A percentile compares a stretch with the other conserved stretches of the same genome.
These are phyloP conservation scores for Stramonita haemastoma DNA, from an alignment of 2,888 invertebrate species.

Conservation along the genomic window DNA sequence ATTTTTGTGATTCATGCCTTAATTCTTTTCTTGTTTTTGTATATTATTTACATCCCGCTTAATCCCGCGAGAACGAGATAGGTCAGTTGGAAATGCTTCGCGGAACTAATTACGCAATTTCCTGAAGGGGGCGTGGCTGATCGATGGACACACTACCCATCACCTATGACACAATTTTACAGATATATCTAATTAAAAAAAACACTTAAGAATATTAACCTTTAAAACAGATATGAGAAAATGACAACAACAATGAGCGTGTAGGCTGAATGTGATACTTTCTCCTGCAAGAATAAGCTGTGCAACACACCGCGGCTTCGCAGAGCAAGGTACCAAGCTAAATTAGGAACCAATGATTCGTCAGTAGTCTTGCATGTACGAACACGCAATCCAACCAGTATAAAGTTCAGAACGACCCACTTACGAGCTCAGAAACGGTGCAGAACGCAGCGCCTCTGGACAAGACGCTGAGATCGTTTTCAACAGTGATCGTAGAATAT, in stretches of 20 bases:
- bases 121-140: constrained; percentile 5
- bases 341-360: background rate
- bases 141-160: background rate
- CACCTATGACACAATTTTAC: too few species aligned
- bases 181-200: background rate
- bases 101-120: background rate
- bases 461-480: too few species aligned
- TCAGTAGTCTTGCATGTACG: background rate
- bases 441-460: too few species aligned
- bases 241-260: too few species aligned
- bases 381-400: background rate
- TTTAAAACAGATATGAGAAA: too few species aligned
- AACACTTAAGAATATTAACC: too few species aligned
- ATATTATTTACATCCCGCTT: background rate
- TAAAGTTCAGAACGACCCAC: background rate
- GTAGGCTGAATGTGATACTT: too few species aligned
- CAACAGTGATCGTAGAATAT: too few species aligned
- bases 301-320: background rate
- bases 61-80: background rate
- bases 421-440: background rate
- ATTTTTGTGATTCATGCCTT: too few species aligned
- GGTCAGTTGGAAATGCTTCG: background rate
- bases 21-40: too few species aligned
- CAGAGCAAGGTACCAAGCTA: background rate
- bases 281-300: background rate